A percentile compares a stretch with the other conserved stretches of the same genome.
These are phyloP conservation scores for Actinostola sp. DNA, from an alignment of 92 coral and sea anemone species.

Conservation along the genomic window DNA sequence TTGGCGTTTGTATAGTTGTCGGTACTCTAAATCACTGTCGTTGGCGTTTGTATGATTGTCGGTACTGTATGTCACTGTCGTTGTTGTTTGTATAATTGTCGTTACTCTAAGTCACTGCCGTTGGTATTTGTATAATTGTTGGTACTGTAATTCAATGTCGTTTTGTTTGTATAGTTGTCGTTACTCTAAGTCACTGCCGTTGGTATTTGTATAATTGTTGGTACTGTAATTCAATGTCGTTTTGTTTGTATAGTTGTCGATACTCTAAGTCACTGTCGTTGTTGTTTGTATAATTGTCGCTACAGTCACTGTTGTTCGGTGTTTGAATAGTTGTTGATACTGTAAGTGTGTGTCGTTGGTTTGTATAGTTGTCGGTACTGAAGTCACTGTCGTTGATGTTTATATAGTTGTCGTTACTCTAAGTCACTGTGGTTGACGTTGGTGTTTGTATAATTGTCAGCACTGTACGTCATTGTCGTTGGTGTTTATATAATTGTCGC, in stretches of 20 bases:
- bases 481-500: not conserved
- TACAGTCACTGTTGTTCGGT: not conserved
- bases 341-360: not conserved
- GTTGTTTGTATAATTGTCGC: not conserved
- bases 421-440: not conserved
- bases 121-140: not conserved
- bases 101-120: conserved; percentile 1
- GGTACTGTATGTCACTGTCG: not conserved
- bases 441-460: not conserved
- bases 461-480: not conserved
- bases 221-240: not conserved
- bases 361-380: too few relatives aligned
- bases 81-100: not conserved
- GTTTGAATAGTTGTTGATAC: not conserved
- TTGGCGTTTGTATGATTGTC: too few relatives aligned
- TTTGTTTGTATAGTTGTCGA: not conserved
- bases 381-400: not conserved
- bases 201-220: not conserved
- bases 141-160: not conserved
- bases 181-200: not conserved
- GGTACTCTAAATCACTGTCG: too few relatives aligned
- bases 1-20: too few relatives aligned
- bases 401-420: not conserved
- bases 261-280: not conserved
- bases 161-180: not conserved